Evolutionary conservation across 2,113 vertebrate species (phyloP), one percentile per base, ranked within the genome.

Genomic region (Brachionichthys hirsutus): DNA sequence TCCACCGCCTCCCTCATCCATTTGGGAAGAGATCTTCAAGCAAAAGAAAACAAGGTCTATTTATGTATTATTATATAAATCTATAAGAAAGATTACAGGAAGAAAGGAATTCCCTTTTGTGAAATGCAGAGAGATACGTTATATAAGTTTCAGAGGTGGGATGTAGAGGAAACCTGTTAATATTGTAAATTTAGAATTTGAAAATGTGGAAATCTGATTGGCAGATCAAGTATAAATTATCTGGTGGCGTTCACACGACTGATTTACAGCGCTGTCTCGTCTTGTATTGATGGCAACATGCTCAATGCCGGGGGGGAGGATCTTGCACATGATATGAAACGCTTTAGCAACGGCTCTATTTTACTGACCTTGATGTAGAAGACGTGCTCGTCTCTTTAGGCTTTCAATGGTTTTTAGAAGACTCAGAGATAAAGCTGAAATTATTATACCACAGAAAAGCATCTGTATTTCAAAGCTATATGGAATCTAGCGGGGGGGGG

Each of bases 161-260:
- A 86, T 90, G 89, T 93, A 89, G 84, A 89, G 85, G 56, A 81
- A 80, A 71, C 88, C 73, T 95, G 92, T 97, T 92, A 92, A 98
- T 96, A 96, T 92, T 97, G 94, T 97, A 96, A 85, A 97, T 95
- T 87, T 93, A 90, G 87, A 81, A 89, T 91, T 91, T 91, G 89
- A 92, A 92, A 91, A 86, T 83, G 90, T 92, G 70, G 52, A 72
- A 80, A 77, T 78, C 56, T 63, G 67, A 78, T 67, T 14, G 61
- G 81, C 63, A 81, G 83, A 79, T 70, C 68, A 73, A 75, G 79
- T 44, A 59, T 38, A 75, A 75, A 52, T 58, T 13, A 78, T 65
- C 44, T 66, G 73, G 61, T 82, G 61, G 78, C 66, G 44, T 70
- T 56, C 68, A 20, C 64, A 51, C 19, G 40, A 70, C 38, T 17